These are phyloP conservation scores for Anthopleura sola DNA, from an alignment of 64 coral and sea anemone species.

Conservation along the genomic window DNA sequence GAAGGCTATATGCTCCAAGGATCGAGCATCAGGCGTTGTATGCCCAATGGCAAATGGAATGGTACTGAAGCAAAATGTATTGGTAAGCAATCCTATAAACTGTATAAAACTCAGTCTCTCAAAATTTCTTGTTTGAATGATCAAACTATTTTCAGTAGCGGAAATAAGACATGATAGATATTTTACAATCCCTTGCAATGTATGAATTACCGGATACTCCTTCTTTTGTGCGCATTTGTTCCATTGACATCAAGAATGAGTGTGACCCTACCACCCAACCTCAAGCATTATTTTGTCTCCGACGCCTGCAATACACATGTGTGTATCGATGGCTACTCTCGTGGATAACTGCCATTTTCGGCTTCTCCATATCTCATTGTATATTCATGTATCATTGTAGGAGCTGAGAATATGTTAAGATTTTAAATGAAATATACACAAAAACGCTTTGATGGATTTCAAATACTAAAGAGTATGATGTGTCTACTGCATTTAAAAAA, in stretches of 20 bases:
- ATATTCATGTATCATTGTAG: no score
- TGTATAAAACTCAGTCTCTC: neutral
- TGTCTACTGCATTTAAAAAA: neutral
- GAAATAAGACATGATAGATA: no score
- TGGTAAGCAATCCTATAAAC: slow-evolving; percentile 31
- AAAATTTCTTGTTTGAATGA: neutral
- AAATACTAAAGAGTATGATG: no score
- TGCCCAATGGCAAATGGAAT: slow-evolving; percentile 58
- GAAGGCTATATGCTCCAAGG: slow-evolving; percentile 44
- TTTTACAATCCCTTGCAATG: no score
- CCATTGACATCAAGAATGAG: no score
- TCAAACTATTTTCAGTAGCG: neutral
- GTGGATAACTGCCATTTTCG: no score
- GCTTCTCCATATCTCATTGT: no score
- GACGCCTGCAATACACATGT: no score
- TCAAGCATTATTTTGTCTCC: neutral
- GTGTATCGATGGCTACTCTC: no score
- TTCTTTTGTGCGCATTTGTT: no score
- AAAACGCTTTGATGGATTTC: neutral
- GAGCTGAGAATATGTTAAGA: neutral
- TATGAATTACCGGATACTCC: no score
- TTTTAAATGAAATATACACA: neutral
- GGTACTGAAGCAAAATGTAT: slow-evolving; percentile 60
- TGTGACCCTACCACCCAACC: neutral
- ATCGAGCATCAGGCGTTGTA: slow-evolving; percentile 46